Evolutionary conservation across 2,888 invertebrate genomes (phyloP).

Genomic region (Phortica okadai): DNA sequence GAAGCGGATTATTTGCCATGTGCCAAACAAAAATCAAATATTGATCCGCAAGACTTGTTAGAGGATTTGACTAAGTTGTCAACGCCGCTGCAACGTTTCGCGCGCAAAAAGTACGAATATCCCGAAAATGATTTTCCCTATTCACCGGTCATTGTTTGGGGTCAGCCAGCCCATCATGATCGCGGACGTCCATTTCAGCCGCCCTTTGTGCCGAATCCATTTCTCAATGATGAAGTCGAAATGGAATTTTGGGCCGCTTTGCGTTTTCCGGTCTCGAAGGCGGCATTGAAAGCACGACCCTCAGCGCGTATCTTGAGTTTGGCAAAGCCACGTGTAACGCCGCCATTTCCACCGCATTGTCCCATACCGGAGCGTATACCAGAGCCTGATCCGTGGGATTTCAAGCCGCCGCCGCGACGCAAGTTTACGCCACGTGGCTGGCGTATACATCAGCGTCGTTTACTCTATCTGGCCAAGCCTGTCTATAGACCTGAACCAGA

Average conservation of each 20-base stretch:
- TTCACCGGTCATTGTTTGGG: slow-evolving; percentile 59
- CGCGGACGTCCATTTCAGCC: slow-evolving; percentile 62
- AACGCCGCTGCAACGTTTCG: slow-evolving; percentile 48
- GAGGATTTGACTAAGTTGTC: slow-evolving; percentile 50
- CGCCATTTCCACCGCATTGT: slow-evolving; percentile 67
- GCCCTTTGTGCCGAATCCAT: slow-evolving; percentile 59
- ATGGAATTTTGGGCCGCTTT: slow-evolving; percentile 64
- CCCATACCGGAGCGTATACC: slow-evolving; percentile 58
- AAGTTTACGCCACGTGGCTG: slow-evolving; percentile 67
- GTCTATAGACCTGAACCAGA: slow-evolving; percentile 52
- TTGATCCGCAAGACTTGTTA: slow-evolving; percentile 42
- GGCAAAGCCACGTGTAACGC: slow-evolving; percentile 58
- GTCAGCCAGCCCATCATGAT: slow-evolving; percentile 56
- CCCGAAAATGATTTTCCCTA: slow-evolving; percentile 45
- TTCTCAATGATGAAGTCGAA: slow-evolving; percentile 64
- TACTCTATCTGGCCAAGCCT: slow-evolving; percentile 66
- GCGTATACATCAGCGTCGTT: slow-evolving; percentile 66
- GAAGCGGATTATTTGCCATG: slow-evolving; percentile 43
- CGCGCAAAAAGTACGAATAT: slow-evolving; percentile 54
- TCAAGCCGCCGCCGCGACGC: slow-evolving; percentile 54
- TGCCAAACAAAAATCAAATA: neutral
- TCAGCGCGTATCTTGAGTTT: slow-evolving; percentile 59
- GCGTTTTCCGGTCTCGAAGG: slow-evolving; percentile 62
- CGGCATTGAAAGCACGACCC: slow-evolving; percentile 60
- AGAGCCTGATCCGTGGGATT: slow-evolving; percentile 22